Evolutionary conservation across 2,113 vertebrate genomes (phyloP).

Genomic region (Spilogale gracilis): DNA sequence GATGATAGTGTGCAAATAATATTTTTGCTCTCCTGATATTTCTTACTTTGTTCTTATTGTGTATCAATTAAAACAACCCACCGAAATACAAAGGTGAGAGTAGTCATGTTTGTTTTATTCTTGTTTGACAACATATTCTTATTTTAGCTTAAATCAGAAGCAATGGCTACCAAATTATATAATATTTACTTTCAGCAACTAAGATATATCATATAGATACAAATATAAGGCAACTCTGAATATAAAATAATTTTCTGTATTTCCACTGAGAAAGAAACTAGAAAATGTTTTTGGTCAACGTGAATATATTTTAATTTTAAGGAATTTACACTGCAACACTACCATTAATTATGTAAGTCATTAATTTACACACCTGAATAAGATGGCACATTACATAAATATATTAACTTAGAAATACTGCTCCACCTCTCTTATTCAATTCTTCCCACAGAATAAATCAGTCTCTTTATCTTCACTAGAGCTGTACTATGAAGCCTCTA

Average conservation of each 20-base stretch:
- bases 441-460: background rate
- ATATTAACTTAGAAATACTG: constrained; percentile 44
- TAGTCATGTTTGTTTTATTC: constrained; percentile 10
- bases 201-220: background rate
- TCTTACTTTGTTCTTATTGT: background rate
- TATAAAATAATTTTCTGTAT: background rate
- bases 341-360: background rate
- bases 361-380: constrained; percentile 14
- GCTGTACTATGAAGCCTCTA: background rate
- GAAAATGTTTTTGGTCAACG: background rate
- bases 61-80: background rate
- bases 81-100: background rate
- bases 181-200: background rate
- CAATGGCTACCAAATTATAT: background rate
- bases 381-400: background rate
- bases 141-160: constrained; percentile 7
- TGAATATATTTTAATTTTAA: constrained; percentile 45
- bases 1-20: background rate
- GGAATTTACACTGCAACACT: background rate
- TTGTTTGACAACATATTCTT: background rate
- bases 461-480: background rate
- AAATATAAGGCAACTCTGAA: background rate
- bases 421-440: background rate
- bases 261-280: constrained; percentile 26
- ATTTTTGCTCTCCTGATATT: background rate